A percentile compares a stretch with the other conserved stretches of the same genome.
Conservation (phyloP, 2,797 vertebrate genomes). For the Apodemus agrarius region DNA sequence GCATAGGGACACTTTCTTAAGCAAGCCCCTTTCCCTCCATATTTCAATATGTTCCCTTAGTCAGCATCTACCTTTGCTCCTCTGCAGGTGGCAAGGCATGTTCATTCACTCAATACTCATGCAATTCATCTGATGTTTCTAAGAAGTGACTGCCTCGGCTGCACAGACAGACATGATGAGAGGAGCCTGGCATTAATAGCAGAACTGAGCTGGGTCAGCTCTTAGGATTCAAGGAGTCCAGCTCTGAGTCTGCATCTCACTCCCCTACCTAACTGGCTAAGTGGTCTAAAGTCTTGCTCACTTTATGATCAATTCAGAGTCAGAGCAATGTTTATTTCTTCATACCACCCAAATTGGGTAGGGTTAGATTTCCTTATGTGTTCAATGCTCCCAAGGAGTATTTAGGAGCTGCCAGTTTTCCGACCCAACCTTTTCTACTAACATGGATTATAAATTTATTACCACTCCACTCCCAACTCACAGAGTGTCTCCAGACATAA, state of each 20-base stretch:
- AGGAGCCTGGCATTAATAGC: not conserved
- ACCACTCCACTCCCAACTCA: not conserved
- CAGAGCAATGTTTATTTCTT: slow-evolving; percentile 15
- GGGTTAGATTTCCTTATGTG: slow-evolving; percentile 6
- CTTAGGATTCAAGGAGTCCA: not conserved
- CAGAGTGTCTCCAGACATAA: not conserved
- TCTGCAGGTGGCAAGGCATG: not conserved
- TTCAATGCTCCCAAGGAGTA: not conserved
- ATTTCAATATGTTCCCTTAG: not conserved
- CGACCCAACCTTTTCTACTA: slow-evolving; percentile 21
- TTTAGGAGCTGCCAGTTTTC: slow-evolving; percentile 9
- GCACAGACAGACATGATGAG: not conserved
- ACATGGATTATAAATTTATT: not conserved
- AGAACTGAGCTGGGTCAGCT: not conserved
- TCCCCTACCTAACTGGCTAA: not conserved
- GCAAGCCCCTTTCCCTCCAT: not conserved
- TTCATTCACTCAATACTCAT: not conserved
- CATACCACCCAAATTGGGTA: slow-evolving; percentile 30
- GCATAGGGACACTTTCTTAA: not conserved
- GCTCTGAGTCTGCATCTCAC: not conserved
- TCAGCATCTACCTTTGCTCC: not conserved
- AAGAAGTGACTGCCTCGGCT: slow-evolving; percentile 5
- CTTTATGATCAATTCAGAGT: not conserved
- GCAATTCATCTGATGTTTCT: slow-evolving; percentile 19
- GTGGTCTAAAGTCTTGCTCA: not conserved